Evolutionary conservation across 2,888 invertebrate genomes (phyloP), one percentile per base, ranked within the genome.

Genomic region (Drosophila anceps): DNA sequence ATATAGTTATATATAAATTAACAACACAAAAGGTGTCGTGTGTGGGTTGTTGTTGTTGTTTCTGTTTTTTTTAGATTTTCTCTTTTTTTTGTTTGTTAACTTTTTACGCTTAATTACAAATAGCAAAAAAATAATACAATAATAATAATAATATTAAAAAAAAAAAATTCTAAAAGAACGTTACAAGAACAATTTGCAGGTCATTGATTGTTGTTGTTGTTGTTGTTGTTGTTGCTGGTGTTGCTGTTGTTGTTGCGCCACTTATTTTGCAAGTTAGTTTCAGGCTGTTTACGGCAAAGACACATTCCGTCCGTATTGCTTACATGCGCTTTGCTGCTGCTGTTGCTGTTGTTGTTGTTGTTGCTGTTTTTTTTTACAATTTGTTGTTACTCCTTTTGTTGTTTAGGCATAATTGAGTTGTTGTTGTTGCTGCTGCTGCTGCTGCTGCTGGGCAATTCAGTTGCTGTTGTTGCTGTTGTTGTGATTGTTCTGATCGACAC

Each of bases 401-500:
- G 24, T 24, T 46, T 43, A 64, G 54, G 33, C 55, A 54, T 69
- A 69, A 76, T 70, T 80, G 78, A 82, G 69, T 70, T 67, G 71
- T 63, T 54, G 55, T 44, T 71, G 61, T 58, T 27, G 60, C 44
- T 55, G 51, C 37, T 50, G 51, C 37, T 73, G 58, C 51, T 53
- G 51, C 37, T 50, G 51, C 37, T 73, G 58, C 51, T 53, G 44
- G 54, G 15, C 24, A 15, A 24, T 35, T 62, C 55, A 57, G 44
- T 69, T 78, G 76, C 60, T 78, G 61, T 61, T 65, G 57, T 67
- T 70, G 76, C 69, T 82, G 61, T 82, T 88, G 77, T 86, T 86
- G 75, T 90, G 89, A 60, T 91, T 91, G 71, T 92, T 91, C 82
- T 93, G 93, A 80, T 91, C 93, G 31, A 93, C 92, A 74, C 93